Conservation (phyloP, 2,113 vertebrate species). For the Globicephala melas region DNA sequence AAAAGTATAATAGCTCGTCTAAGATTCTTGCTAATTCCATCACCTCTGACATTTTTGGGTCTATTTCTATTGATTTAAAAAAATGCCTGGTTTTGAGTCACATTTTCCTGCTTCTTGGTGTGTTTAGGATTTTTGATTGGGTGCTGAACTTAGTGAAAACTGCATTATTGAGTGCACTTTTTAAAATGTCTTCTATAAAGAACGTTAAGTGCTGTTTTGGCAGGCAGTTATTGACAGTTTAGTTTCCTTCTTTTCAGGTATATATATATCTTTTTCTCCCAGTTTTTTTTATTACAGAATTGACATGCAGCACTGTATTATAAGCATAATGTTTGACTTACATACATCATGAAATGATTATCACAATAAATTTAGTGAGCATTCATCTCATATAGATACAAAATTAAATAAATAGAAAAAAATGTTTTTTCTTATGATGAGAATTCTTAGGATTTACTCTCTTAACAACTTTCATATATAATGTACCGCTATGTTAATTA, state of each 20-base stretch:
- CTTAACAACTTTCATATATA: not conserved
- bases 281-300: not conserved
- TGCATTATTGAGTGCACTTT: not conserved
- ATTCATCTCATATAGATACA: not conserved
- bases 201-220: not conserved
- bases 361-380: not conserved
- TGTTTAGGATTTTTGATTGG: not conserved
- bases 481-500: not conserved
- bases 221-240: not conserved
- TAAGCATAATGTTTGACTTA: not conserved
- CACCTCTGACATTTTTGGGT: not conserved
- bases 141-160: not conserved
- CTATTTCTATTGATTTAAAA: not conserved
- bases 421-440: not conserved
- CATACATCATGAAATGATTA: not conserved
- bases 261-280: not conserved
- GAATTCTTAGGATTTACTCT: not conserved
- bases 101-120: not conserved
- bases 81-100: not conserved
- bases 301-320: not conserved
- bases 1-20: conserved; percentile 17
- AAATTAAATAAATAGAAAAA: not conserved
- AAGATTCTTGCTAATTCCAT: not conserved
- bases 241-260: not conserved
- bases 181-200: not conserved